A percentile compares a stretch with the other conserved stretches of the same genome.
Conservation (phyloP, 2,888 invertebrate species). For the Hermaeophaga mercurialis region DNA sequence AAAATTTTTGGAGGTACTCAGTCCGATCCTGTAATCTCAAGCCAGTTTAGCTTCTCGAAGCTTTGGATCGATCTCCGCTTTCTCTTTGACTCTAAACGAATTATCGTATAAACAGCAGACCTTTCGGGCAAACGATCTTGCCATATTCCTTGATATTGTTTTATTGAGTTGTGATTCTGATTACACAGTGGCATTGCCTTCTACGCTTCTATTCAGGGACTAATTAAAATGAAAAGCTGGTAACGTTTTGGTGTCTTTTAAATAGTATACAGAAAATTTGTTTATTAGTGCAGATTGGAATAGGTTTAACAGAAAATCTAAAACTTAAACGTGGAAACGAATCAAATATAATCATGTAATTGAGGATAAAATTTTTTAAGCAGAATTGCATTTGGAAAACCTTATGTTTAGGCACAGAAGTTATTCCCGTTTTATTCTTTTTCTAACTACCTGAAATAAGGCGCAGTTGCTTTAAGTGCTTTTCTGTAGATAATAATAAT, state of each 20-base stretch:
- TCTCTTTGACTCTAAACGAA: constrained; percentile 17
- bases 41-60: background rate
- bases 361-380: too few relatives aligned
- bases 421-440: too few relatives aligned
- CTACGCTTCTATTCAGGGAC: background rate
- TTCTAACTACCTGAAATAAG: too few relatives aligned
- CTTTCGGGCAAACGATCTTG: constrained; percentile 21
- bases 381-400: too few relatives aligned
- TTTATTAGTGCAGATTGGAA: too few relatives aligned
- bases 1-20: too few relatives aligned
- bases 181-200: background rate
- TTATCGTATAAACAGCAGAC: constrained; percentile 19
- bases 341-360: too few relatives aligned
- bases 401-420: too few relatives aligned
- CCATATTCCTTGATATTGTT: constrained; percentile 22
- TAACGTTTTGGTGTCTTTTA: background rate
- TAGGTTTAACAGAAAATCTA: too few relatives aligned
- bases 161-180: constrained; percentile 20
- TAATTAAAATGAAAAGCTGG: constrained; percentile 7
- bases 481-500: too few relatives aligned
- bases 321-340: too few relatives aligned
- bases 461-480: too few relatives aligned
- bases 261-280: background rate
- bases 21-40: background rate
- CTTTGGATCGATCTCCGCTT: constrained; percentile 7